Conservation (phyloP, 2,797 vertebrate genomes). For the Atherinosoma microstoma region DNA sequence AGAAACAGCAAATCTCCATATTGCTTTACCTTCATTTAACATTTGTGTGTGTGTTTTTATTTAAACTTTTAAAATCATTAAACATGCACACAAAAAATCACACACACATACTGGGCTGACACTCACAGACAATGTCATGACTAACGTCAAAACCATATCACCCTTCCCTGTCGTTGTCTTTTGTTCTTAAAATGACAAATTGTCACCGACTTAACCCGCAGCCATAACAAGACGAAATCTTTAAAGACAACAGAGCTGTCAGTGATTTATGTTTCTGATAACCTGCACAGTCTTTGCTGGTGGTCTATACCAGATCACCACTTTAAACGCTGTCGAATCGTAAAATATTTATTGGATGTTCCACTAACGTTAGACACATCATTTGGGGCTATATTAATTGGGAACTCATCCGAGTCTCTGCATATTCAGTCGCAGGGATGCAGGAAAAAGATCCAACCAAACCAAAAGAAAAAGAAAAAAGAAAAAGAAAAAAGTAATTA, state of each 20-base stretch:
- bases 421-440: conserved; percentile 10
- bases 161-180: conserved; percentile 45
- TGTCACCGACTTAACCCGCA: conserved; percentile 39
- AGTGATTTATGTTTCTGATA: conserved; percentile 61
- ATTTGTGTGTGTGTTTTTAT: conserved; percentile 4
- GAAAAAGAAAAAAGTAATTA: conserved; percentile 35
- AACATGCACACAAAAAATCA: neutral
- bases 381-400: conserved; percentile 34
- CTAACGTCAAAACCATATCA: conserved; percentile 48
- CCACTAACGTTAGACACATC: conserved; percentile 40
- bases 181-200: conserved; percentile 49
- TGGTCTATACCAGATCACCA: conserved; percentile 45
- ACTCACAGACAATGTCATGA: conserved; percentile 12
- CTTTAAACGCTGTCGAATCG: conserved; percentile 42
- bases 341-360: conserved; percentile 65
- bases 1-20: neutral
- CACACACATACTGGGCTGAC: neutral
- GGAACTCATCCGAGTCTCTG: conserved; percentile 18
- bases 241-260: conserved; percentile 37
- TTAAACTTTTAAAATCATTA: neutral
- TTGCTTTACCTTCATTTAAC: neutral
- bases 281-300: conserved; percentile 36
- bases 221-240: conserved; percentile 37
- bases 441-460: conserved; percentile 26
- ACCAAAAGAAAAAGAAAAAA: conserved; percentile 30